These are phyloP conservation scores for Antechinus flavipes DNA, from an alignment of 2,113 vertebrate species.

Conservation along the genomic window DNA sequence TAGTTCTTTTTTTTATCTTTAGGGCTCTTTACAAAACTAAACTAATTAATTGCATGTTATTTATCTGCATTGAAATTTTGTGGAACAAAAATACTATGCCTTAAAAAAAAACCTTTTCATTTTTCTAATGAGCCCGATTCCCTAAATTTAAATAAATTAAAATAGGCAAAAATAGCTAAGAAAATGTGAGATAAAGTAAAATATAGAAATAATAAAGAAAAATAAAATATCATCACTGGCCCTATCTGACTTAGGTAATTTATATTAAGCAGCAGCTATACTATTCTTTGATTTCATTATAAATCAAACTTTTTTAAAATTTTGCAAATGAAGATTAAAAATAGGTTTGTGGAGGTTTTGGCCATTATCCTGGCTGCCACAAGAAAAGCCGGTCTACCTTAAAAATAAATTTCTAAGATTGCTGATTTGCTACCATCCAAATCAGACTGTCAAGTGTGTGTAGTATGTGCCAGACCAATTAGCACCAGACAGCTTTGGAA, in stretches of 20 bases:
- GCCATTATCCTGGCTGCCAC: neutral
- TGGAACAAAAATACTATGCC: neutral
- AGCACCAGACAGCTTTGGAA: slow-evolving; percentile 61
- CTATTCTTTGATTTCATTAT: slow-evolving; percentile 61
- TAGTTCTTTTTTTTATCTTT: neutral
- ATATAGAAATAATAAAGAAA: too few species aligned
- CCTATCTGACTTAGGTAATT: slow-evolving; percentile 49
- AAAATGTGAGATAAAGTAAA: slow-evolving; percentile 20
- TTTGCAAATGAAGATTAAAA: slow-evolving; percentile 56
- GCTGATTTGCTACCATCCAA: slow-evolving; percentile 56
- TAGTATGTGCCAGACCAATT: slow-evolving; percentile 71
- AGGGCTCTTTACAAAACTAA: neutral
- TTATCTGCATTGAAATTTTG: neutral
- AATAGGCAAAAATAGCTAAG: slow-evolving; percentile 68
- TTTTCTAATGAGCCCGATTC: slow-evolving; percentile 41
- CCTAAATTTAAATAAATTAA: slow-evolving; percentile 60
- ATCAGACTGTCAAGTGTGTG: slow-evolving; percentile 58
- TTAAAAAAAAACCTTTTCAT: slow-evolving; percentile 43
- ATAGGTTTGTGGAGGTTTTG: slow-evolving; percentile 51
- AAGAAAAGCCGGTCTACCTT: slow-evolving; percentile 25
- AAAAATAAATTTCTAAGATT: slow-evolving; percentile 46
- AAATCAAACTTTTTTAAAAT: slow-evolving; percentile 56
- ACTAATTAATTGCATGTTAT: neutral
- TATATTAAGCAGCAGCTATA: slow-evolving; percentile 47
- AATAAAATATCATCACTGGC: slow-evolving; percentile 2